A percentile compares a stretch with the other conserved stretches of the same genome.
Evolutionary conservation across 2,888 invertebrate genomes (phyloP).

Genomic region (Apoda limacodes): DNA sequence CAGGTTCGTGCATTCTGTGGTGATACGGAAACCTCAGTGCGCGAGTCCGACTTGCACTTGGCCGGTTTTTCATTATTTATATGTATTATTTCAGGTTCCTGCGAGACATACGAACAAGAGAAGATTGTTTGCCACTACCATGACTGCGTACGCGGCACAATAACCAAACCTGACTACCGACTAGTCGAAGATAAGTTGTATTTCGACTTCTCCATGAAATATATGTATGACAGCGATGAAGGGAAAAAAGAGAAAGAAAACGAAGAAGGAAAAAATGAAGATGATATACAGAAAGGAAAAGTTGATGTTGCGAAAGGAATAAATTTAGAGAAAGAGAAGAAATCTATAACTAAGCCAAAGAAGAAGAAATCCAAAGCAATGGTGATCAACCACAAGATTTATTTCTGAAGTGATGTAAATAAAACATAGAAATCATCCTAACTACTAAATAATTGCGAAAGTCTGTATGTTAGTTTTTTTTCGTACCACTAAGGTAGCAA

Average conservation of each 20-base stretch:
- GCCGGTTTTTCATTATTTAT: no score
- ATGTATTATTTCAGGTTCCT: conserved; percentile 68
- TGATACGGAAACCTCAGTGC: no score
- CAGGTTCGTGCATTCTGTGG: no score
- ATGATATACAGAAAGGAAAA: not conserved
- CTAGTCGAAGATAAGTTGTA: conserved; percentile 55
- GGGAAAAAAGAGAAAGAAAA: conserved; percentile 20
- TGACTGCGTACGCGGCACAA: conserved; percentile 64
- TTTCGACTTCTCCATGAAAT: conserved; percentile 53
- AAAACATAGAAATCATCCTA: not conserved
- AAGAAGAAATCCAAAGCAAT: conserved; percentile 43
- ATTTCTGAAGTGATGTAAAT: conserved; percentile 38
- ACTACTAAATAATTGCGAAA: not conserved
- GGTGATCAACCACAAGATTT: conserved; percentile 61
- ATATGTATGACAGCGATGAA: conserved; percentile 31
- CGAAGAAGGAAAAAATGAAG: conserved; percentile 14
- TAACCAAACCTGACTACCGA: conserved; percentile 50
- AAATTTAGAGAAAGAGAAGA: conserved; percentile 9
- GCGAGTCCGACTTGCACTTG: no score
- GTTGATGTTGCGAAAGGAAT: conserved; percentile 4
- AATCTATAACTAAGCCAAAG: conserved; percentile 5
- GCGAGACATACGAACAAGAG: conserved; percentile 73
- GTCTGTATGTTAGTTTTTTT: no score
- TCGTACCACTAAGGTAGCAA: no score
- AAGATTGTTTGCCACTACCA: conserved; percentile 69